Conservation (phyloP, 2,888 invertebrate species). For the Tyria jacobaeae region DNA sequence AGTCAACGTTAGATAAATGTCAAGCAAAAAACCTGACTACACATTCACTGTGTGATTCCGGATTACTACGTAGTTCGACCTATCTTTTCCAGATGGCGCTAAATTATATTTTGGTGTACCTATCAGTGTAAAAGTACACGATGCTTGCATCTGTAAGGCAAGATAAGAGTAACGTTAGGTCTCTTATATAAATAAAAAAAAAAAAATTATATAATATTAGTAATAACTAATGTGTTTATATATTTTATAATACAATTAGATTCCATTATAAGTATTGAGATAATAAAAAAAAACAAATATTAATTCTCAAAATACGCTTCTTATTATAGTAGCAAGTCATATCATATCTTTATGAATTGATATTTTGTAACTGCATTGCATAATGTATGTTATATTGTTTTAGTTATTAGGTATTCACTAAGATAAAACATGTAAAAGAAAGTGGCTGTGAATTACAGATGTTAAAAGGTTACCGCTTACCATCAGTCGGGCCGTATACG, state of each 20-base stretch:
- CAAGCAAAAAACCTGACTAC: too few relatives aligned
- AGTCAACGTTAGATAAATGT: not conserved
- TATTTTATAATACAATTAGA: too few relatives aligned
- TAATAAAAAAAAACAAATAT: not conserved
- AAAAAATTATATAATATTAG: too few relatives aligned
- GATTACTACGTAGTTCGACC: not conserved
- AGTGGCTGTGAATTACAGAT: not conserved
- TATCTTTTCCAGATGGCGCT: not conserved
- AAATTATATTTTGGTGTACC: not conserved
- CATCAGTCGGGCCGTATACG: too few relatives aligned
- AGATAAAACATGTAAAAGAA: conserved; percentile 1
- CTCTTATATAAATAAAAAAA: too few relatives aligned
- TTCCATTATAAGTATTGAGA: not conserved
- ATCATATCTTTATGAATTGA: conserved; percentile 21
- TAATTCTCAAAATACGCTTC: conserved; percentile 14
- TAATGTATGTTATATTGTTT: conserved; percentile 13
- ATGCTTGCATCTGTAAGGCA: too few relatives aligned
- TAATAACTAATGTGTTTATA: too few relatives aligned
- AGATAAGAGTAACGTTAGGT: too few relatives aligned
- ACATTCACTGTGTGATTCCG: not conserved
- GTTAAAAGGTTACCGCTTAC: too few relatives aligned
- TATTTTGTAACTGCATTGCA: not conserved
- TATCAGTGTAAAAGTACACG: not conserved
- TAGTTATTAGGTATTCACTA: conserved; percentile 4
- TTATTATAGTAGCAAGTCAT: not conserved